These are phyloP conservation scores for Agriopis leucophaearia DNA, from an alignment of 2,888 invertebrate species.

Conservation along the genomic window DNA sequence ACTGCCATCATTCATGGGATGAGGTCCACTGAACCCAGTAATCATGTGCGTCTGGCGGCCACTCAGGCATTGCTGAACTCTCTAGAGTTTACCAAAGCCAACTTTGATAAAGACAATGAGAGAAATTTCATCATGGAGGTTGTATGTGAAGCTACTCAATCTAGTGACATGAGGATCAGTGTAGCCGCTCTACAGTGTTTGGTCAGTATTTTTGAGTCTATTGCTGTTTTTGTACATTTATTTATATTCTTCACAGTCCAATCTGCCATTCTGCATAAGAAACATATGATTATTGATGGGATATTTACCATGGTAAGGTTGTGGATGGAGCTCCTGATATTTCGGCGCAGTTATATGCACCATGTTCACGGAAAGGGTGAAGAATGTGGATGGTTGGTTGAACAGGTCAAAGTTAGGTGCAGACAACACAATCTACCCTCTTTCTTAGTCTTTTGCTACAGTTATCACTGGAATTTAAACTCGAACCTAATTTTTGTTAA, in stretches of 20 bases:
- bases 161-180: slow-evolving; percentile 95
- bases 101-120: slow-evolving; percentile 99
- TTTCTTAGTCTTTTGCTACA: too few relatives aligned
- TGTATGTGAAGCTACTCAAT: slow-evolving; percentile 99
- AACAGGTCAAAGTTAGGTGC: too few relatives aligned
- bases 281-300: too few relatives aligned
- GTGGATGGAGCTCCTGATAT: too few relatives aligned
- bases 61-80: slow-evolving; percentile 98
- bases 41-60: slow-evolving; percentile 97
- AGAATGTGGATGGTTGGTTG: too few relatives aligned
- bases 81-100: slow-evolving; percentile 98
- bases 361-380: too few relatives aligned
- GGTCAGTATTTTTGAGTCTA: slow-evolving; percentile 80
- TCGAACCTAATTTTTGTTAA: too few relatives aligned
- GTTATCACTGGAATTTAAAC: too few relatives aligned
- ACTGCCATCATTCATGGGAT: slow-evolving; percentile 99
- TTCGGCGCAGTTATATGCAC: too few relatives aligned
- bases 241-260: background rate
- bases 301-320: too few relatives aligned
- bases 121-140: slow-evolving; percentile 99
- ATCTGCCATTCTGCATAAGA: too few relatives aligned
- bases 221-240: background rate
- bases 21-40: slow-evolving; percentile 97
- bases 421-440: too few relatives aligned
- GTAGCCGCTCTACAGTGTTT: slow-evolving; percentile 99